Evolutionary conservation across 2,888 invertebrate genomes (phyloP).

Genomic region (Mythimna albipuncta): DNA sequence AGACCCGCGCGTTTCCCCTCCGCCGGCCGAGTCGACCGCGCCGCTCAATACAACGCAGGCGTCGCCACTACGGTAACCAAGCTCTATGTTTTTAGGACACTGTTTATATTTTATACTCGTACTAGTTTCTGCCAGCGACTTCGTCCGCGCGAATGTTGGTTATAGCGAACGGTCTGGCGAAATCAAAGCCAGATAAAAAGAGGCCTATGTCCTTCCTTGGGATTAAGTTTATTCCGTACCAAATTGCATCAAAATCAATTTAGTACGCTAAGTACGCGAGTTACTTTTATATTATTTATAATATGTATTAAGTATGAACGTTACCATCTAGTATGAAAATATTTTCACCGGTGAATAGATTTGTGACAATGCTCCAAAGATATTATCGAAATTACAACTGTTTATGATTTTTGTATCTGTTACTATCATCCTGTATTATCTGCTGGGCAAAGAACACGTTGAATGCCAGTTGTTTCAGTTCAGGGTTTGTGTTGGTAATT

Average conservation of each 20-base stretch:
- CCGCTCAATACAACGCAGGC: conserved; percentile 67
- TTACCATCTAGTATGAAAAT: background rate
- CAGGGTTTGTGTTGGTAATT: background rate
- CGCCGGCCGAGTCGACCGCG: conserved; percentile 54
- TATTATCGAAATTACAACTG: background rate
- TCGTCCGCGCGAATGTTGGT: no score
- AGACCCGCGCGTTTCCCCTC: conserved; percentile 61
- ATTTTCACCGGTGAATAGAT: background rate
- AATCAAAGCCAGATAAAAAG: no score
- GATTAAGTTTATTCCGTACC: no score
- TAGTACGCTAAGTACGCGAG: no score
- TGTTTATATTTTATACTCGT: background rate
- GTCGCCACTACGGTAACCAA: conserved; percentile 64
- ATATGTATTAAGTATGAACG: background rate
- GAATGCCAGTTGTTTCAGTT: background rate
- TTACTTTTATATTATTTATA: no score
- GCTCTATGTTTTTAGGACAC: conserved; percentile 24
- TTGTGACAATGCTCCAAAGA: background rate
- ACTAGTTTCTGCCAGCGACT: no score
- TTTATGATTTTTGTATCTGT: background rate
- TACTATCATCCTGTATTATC: background rate
- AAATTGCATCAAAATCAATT: no score
- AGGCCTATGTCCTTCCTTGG: no score
- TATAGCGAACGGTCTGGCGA: no score
- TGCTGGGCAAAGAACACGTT: background rate